Evolutionary conservation across 2,797 vertebrate genomes (phyloP).

Genomic region (Danio aesculapii): DNA sequence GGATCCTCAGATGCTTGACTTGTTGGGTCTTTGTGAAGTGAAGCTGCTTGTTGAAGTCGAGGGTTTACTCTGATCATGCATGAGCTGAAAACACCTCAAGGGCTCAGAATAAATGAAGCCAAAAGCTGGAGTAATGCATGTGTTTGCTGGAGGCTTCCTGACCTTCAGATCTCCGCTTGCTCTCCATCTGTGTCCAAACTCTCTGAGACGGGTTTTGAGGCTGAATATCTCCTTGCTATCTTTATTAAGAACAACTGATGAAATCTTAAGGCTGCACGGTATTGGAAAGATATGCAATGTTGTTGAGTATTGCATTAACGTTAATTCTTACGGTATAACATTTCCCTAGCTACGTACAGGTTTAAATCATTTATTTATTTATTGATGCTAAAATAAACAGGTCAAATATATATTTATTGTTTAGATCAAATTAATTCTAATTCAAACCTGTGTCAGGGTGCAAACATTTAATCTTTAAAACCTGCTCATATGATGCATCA

Average conservation of each 20-base stretch:
- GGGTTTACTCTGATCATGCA: neutral
- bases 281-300: too few species aligned
- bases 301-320: too few species aligned
- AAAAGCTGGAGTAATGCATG: neutral
- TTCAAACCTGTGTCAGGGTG: too few species aligned
- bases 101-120: neutral
- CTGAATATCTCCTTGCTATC: neutral
- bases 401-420: too few species aligned
- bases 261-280: neutral
- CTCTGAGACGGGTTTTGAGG: neutral
- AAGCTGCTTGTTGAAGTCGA: neutral
- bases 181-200: conserved; percentile 18
- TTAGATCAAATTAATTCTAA: too few species aligned
- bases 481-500: too few species aligned
- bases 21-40: neutral
- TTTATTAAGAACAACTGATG: neutral
- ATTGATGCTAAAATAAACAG: too few species aligned
- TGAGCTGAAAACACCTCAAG: conserved; percentile 5
- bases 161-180: conserved; percentile 22
- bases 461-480: too few species aligned
- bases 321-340: too few species aligned
- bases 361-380: too few species aligned
- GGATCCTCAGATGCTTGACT: neutral
- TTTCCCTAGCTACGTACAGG: too few species aligned
- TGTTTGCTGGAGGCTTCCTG: neutral